phyloP scores from a whole-genome alignment of 2,888 invertebrate genomes.

The Halocaridina rubra region DNA sequence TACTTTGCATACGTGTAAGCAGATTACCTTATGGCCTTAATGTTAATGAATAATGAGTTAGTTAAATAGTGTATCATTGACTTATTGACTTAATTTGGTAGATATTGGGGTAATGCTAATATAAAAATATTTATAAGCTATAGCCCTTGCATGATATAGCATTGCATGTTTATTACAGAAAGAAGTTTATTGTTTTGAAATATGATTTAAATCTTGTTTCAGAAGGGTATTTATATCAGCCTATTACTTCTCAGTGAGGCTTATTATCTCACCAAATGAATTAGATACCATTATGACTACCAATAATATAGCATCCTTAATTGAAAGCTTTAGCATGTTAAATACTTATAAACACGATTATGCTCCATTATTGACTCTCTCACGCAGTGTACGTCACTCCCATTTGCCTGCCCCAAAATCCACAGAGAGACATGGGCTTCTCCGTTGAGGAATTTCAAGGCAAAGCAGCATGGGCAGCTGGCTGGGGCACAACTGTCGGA shows the following conservation, averaged over 20 bases:
- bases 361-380: no score
- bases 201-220: no score
- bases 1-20: slow-evolving; percentile 11
- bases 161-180: background rate
- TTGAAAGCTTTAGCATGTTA: no score
- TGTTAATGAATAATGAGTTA: background rate
- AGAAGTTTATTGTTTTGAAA: no score
- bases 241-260: no score
- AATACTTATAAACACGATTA: no score
- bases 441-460: slow-evolving; percentile 14
- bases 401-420: slow-evolving; percentile 30
- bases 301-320: no score
- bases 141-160: background rate
- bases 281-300: no score
- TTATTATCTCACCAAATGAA: no score
- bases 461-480: slow-evolving; percentile 34
- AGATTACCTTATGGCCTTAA: no score
- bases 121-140: background rate
- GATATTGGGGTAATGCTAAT: background rate
- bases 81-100: background rate
- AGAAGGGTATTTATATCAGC: no score
- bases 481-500: slow-evolving; percentile 33
- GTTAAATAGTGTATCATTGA: background rate
- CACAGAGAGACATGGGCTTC: slow-evolving; percentile 32
- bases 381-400: slow-evolving; percentile 27